Conservation (phyloP, 2,888 invertebrate genomes). For the Cyclophora punctaria region DNA sequence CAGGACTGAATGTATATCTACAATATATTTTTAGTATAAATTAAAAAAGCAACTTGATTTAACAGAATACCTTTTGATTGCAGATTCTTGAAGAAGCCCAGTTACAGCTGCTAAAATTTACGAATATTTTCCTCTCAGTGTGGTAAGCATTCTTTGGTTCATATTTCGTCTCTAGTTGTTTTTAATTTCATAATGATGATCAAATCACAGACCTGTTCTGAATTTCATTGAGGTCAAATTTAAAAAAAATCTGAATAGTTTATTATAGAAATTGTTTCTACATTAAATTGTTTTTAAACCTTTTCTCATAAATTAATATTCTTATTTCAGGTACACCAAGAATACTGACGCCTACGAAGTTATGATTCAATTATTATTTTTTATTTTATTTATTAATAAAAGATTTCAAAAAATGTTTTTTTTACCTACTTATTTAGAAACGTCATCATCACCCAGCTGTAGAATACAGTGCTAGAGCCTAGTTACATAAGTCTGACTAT, state of each 20-base stretch:
- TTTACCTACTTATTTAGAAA: too few species aligned
- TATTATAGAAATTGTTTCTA: background rate
- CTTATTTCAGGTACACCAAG: conserved; percentile 21
- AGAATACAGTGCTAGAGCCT: too few species aligned
- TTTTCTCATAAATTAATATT: background rate
- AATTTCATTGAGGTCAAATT: conserved; percentile 52
- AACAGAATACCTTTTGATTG: too few species aligned
- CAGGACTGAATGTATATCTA: conserved; percentile 11
- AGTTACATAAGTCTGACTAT: too few species aligned
- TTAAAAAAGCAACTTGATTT: too few species aligned
- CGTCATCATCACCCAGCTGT: too few species aligned
- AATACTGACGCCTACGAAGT: too few species aligned
- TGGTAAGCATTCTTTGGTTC: background rate
- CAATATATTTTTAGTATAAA: too few species aligned
- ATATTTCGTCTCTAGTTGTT: background rate
- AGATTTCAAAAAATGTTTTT: too few species aligned
- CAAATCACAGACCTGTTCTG: conserved; percentile 70
- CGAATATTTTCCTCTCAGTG: background rate
- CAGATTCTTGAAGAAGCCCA: too few species aligned
- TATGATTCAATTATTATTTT: too few species aligned
- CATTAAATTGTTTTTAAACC: background rate
- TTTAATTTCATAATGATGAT: conserved; percentile 42
- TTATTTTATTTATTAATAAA: too few species aligned
- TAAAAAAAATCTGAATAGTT: conserved; percentile 26
- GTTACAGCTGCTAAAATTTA: background rate